A percentile compares a stretch with the other conserved stretches of the same genome.
phyloP scores from a whole-genome alignment of 2,113 vertebrate genomes.

The Copsychus sechellarum region DNA sequence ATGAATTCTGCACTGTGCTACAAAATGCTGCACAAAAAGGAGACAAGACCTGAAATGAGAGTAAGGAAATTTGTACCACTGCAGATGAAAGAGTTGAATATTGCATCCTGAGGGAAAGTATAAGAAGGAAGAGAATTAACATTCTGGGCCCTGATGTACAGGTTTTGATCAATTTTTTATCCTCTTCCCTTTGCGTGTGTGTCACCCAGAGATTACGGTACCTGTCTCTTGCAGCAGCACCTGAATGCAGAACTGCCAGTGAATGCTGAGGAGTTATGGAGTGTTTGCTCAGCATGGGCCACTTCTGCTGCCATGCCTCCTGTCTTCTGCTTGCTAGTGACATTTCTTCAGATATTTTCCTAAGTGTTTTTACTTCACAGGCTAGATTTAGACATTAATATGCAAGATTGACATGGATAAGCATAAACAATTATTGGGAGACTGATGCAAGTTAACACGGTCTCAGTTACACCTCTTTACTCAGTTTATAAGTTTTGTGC shows the following conservation, averaged over 20 bases:
- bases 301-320: background rate
- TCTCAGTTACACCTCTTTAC: background rate
- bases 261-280: background rate
- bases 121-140: background rate
- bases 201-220: background rate
- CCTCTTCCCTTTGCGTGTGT: background rate
- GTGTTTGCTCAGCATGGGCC: background rate
- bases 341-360: background rate
- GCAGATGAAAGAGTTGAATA: background rate
- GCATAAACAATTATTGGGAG: background rate
- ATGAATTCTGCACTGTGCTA: background rate
- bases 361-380: background rate
- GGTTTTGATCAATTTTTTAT: background rate
- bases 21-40: background rate
- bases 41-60: background rate
- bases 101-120: background rate
- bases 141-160: background rate
- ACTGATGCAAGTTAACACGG: fast-evolving
- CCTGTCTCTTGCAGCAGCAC: fast-evolving
- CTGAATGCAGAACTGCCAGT: background rate
- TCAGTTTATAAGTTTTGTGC: background rate
- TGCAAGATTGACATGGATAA: background rate
- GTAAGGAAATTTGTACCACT: background rate
- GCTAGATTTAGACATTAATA: background rate
- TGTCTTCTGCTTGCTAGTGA: background rate